A percentile compares a stretch with the other conserved stretches of the same genome.
Conservation (phyloP, 2,888 invertebrate species). For the Lasioglossum pauxillum region DNA sequence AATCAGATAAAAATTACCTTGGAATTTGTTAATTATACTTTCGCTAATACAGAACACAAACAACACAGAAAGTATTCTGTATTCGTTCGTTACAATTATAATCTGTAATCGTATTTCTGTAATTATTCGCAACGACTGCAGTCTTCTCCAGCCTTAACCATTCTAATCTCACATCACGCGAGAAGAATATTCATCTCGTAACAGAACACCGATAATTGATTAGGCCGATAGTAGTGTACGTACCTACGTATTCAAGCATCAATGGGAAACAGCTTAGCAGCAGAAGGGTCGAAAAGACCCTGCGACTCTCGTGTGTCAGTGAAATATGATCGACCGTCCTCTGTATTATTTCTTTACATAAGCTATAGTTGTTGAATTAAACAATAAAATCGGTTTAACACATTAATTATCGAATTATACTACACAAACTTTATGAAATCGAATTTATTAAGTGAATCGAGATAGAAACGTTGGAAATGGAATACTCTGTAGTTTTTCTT, state of each 20-base stretch:
- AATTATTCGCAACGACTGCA: slow-evolving; percentile 36
- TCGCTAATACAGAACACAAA: background rate
- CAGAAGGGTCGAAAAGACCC: slow-evolving; percentile 41
- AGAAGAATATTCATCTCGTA: slow-evolving; percentile 69
- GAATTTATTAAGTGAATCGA: background rate
- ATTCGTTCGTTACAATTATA: too few species aligned
- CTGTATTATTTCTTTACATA: background rate
- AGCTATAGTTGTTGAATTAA: background rate
- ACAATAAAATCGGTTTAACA: background rate
- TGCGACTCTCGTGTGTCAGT: slow-evolving; percentile 24
- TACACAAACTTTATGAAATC: background rate
- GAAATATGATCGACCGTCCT: slow-evolving; percentile 21
- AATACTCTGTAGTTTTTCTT: too few species aligned
- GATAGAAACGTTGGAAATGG: too few species aligned
- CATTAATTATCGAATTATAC: background rate
- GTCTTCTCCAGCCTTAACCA: slow-evolving; percentile 33
- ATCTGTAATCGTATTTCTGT: slow-evolving; percentile 18
- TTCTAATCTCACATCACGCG: slow-evolving; percentile 62
- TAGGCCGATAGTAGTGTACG: slow-evolving; percentile 47
- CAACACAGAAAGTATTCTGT: slow-evolving; percentile 39
- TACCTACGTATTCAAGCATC: slow-evolving; percentile 25
- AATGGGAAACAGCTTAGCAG: slow-evolving; percentile 28
- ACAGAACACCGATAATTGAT: slow-evolving; percentile 68
- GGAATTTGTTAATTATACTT: background rate
- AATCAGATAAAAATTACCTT: background rate